phyloP scores from a whole-genome alignment of 2,797 vertebrate genomes.

The Halcyon chelicuti region DNA sequence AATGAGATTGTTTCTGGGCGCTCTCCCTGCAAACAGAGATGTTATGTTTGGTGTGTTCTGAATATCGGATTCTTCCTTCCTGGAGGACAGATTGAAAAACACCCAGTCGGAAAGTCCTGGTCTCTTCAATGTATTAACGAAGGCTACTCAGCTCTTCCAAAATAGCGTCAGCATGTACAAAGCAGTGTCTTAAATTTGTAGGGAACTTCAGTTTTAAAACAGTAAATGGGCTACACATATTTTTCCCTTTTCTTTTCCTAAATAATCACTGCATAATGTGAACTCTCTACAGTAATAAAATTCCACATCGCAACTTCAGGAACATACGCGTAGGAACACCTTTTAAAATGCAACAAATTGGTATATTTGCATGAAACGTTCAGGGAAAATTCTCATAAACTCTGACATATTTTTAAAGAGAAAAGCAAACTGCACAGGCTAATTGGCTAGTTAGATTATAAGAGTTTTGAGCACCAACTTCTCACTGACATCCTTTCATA shows the following conservation, averaged over 20 bases:
- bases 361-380: background rate
- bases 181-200: background rate
- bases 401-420: background rate
- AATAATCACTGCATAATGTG: background rate
- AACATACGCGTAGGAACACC: background rate
- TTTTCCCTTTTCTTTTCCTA: background rate
- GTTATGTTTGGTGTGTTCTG: background rate
- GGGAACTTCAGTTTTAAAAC: background rate
- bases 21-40: background rate
- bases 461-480: background rate
- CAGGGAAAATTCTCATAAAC: background rate
- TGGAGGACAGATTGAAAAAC: background rate
- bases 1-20: background rate
- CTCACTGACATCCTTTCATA: background rate
- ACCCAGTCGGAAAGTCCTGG: background rate
- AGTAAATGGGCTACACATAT: background rate
- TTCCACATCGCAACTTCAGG: background rate
- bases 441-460: background rate
- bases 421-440: background rate
- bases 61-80: background rate
- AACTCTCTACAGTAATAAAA: background rate
- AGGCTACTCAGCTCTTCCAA: background rate
- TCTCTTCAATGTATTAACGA: background rate
- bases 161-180: background rate
- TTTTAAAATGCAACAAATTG: background rate